Base-by-base conservation (phyloP, 2,797 vertebrate species). In the Psittacula echo region DNA sequence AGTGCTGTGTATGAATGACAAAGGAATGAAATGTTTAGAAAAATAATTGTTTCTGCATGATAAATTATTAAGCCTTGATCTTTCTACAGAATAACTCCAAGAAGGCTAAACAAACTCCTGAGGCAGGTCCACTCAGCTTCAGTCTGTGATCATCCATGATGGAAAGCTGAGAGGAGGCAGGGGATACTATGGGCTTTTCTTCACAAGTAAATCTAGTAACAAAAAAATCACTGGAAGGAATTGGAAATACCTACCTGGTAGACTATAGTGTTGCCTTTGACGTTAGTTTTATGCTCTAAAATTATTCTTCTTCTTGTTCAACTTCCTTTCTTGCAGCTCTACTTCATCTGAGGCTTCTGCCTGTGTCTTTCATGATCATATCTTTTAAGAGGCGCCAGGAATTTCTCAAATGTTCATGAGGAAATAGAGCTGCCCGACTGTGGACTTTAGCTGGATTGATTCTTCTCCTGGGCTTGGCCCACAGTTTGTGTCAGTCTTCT, bases 121-220 rank as follows among this genome's bases (percentile, higher is more conserved):
- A 32, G 44, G 32, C 20, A 27, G 20, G 45, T 39, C 34, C 20
- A 18, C 11, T 8, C 45, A 26, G 30, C 21, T 44, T 58, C 37
- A 15, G 13, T 6, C 48, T 45, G 29, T 0, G 1, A 26, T 14
- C 29, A 27, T 9, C 45, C 17, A 1, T 15, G 32, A n/a, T 27
- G 27, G 37, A 81, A 85, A 67, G 29, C 21, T 15, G 34, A 53
- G 27, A 2, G 27, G 71, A 21, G 17, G 13, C 11, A 48, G n/a
- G 17, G 41, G 5, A 54, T 14, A 13, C n/a, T 24, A 34, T 34
- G n/a, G 13, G 6, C 20, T 76, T 60, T 60, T 76, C 22, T 54
- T 51, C 44, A 48, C 1, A 4, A 81, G 26, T 22, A 61, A 81
- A 80, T 42, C 45, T 27, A 34, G 21, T 34, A 34, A 34, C 22